These are phyloP conservation scores for Netelia melanura DNA, from an alignment of 2,888 invertebrate species.

Conservation along the genomic window DNA sequence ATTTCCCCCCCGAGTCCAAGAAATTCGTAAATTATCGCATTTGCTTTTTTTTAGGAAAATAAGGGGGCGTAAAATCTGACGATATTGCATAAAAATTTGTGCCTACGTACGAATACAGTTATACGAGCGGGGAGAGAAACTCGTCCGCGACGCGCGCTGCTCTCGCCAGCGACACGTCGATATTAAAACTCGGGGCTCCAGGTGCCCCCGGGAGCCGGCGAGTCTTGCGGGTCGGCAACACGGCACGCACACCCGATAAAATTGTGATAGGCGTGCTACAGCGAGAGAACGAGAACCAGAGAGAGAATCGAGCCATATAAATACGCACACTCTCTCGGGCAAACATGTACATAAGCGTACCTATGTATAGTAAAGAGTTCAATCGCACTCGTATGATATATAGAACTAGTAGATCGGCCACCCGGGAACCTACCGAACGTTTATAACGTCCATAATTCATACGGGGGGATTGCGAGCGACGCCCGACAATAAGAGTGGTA, in stretches of 20 bases:
- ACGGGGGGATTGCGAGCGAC: conserved; percentile 22
- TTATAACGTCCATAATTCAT: conserved; percentile 46
- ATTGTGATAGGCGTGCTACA: neutral
- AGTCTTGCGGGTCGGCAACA: conserved; percentile 28
- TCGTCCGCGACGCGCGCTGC: conserved; percentile 32
- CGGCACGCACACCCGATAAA: conserved; percentile 4
- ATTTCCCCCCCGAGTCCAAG: neutral
- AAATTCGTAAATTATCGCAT: neutral
- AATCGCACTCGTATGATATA: conserved; percentile 1
- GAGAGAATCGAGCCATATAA: neutral
- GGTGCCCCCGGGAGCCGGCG: conserved; percentile 24
- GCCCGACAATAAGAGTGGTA: conserved; percentile 12
- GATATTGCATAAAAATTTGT: neutral
- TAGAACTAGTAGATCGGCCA: conserved; percentile 16
- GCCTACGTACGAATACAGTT: neutral
- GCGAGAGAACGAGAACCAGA: neutral
- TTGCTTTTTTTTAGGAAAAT: neutral
- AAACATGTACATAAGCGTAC: neutral
- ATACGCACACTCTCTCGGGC: neutral
- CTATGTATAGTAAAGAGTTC: neutral
- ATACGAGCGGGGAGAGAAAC: conserved; percentile 18
- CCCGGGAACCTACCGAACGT: conserved; percentile 27
- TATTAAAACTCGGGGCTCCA: conserved; percentile 39
- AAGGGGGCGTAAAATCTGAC: neutral
- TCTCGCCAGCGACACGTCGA: conserved; percentile 44